Conservation (phyloP, 2,888 invertebrate species). For the Ochropleura plecta region DNA sequence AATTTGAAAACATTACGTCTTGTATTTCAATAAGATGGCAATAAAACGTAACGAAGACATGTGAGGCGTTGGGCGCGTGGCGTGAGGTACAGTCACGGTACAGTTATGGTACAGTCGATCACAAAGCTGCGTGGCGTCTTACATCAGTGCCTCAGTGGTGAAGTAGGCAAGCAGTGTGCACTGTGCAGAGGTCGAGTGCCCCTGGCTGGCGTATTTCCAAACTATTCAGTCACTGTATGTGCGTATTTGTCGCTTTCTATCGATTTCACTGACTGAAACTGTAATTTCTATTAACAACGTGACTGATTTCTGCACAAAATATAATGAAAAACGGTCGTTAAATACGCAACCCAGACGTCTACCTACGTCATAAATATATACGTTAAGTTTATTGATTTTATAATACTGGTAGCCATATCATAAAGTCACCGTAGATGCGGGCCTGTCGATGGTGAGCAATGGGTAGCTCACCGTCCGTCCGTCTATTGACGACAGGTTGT, state of each 20-base stretch:
- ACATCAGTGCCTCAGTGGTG: conserved; percentile 69
- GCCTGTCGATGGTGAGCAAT: too few species aligned
- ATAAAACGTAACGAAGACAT: conserved; percentile 28
- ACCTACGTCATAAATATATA: conserved; percentile 49
- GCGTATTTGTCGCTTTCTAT: conserved; percentile 81
- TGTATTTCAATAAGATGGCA: conserved; percentile 28
- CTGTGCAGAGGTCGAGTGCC: conserved; percentile 77
- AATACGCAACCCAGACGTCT: conserved; percentile 21
- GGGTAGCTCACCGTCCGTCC: too few species aligned
- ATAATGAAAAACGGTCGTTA: conserved; percentile 22
- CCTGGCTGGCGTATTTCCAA: conserved; percentile 85
- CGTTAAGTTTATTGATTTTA: too few species aligned
- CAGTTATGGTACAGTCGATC: conserved; percentile 31
- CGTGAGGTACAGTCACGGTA: background rate
- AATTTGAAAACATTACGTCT: conserved; percentile 21
- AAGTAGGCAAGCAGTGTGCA: conserved; percentile 72
- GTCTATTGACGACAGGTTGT: too few species aligned
- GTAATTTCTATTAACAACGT: conserved; percentile 73
- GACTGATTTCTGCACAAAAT: conserved; percentile 6
- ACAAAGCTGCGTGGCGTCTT: conserved; percentile 54
- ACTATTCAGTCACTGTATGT: conserved; percentile 72
- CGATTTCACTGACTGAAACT: conserved; percentile 85
- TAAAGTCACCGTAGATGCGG: too few species aligned
- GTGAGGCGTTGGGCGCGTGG: background rate
- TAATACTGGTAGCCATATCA: too few species aligned